Evolutionary conservation across 2,797 vertebrate species (phyloP), one percentile per base, ranked within the genome.

Genomic region (Pangasius krempfi): DNA sequence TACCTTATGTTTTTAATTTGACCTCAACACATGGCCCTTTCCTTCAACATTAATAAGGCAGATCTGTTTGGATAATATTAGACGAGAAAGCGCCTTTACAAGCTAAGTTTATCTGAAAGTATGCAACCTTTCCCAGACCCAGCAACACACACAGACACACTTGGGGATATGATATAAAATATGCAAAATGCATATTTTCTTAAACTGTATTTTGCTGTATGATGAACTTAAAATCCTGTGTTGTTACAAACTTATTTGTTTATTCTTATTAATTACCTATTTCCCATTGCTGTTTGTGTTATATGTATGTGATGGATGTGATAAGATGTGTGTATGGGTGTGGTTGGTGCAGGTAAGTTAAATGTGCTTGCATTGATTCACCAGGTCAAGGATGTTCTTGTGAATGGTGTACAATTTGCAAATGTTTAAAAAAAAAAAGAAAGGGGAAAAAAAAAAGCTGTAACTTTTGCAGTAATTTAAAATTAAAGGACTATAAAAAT

Each of bases 31-130:
- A 5, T 37, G 30, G 8, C n/a, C 52, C 52, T 56, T 58, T 60
- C 30, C 33, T 22, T 58, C 30, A 37, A 2, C 10, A 3, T 37
- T 37, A 58, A 22, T 37, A 22, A 81, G 6, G n/a, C 85, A 76
- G 86, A 84, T 92, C 33, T 85, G 78, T 83, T 84, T 89, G 88
- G 58, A 40, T 87, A 62, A 82, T 25, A 82, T 40, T 47, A 58
- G 78, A 40, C 54, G 27, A 37, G 54, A 58, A 58, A 25, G 10
- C 72, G 13, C 72, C 18, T 86, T 82, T 25, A 72, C 76, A 81
- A 54, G 75, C 22, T 54, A 79, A 90, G 72, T 27, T 70, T 3
- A 80, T 50, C 2, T 75, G 37, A 44, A 88, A 88, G 68, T 66
- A 70, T 47, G 73, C 81, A 84, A 12, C 56, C 66, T 89, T 40